A percentile compares a stretch with the other conserved stretches of the same genome.
These are phyloP conservation scores for Timema podura DNA, from an alignment of 2,888 invertebrate species.

Conservation along the genomic window DNA sequence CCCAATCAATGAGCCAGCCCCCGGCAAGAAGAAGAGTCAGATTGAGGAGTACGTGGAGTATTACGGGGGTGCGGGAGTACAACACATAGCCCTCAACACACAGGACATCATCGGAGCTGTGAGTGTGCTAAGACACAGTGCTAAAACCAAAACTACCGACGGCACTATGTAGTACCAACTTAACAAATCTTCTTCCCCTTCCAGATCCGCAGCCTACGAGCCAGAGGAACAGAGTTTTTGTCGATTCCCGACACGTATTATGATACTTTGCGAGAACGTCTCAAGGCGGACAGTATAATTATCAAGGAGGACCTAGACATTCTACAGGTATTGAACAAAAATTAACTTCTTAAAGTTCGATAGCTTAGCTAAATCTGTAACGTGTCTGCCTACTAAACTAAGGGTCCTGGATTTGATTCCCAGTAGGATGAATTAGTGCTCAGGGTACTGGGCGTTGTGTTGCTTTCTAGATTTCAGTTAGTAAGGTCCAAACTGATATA, in stretches of 20 bases:
- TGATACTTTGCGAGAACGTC: conserved; percentile 68
- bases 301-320: conserved; percentile 80
- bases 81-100: conserved; percentile 97
- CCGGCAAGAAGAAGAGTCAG: conserved; percentile 92
- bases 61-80: conserved; percentile 96
- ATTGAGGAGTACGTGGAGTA: conserved; percentile 98
- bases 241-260: conserved; percentile 89
- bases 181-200: conserved; percentile 29
- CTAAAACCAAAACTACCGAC: no score
- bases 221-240: conserved; percentile 86
- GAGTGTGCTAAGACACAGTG: conserved; percentile 39
- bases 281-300: conserved; percentile 71
- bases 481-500: no score
- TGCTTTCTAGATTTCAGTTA: no score
- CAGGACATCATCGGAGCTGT: conserved; percentile 85
- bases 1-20: conserved; percentile 97
- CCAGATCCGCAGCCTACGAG: conserved; percentile 66
- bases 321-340: conserved; percentile 49
- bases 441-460: no score
- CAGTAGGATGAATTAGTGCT: no score
- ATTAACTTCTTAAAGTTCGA: no score
- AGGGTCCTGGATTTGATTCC: no score
- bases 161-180: no score
- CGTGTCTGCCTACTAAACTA: no score
- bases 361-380: no score